Conservation (phyloP, 1,140 invertebrate genomes). For the Apis mellifera region DNA sequence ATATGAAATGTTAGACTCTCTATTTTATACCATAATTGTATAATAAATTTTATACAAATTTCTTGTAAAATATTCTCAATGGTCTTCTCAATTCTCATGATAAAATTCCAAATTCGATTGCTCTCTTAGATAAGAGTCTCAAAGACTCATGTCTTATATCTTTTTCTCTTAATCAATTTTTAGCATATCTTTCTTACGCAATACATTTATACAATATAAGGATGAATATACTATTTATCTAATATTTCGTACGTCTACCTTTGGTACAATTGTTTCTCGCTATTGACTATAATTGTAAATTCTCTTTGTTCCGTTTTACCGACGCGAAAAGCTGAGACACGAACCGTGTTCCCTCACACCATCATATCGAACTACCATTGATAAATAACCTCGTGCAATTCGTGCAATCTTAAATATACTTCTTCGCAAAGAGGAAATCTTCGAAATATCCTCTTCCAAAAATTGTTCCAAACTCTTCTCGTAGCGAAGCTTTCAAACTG, state of each 20-base stretch:
- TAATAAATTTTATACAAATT: neutral
- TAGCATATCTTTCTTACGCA: constrained; percentile 5
- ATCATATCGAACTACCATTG: neutral
- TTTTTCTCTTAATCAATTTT: neutral
- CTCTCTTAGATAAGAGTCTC: neutral
- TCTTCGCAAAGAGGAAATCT: neutral
- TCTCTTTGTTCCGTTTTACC: constrained; percentile 63
- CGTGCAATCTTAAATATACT: neutral
- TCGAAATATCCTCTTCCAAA: no score
- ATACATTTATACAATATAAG: constrained; percentile 53
- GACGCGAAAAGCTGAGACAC: constrained; percentile 17
- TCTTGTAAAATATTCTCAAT: neutral
- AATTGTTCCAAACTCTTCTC: neutral
- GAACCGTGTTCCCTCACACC: neutral
- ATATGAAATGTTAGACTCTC: constrained; percentile 16
- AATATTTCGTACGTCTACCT: constrained; percentile 69
- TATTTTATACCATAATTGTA: neutral
- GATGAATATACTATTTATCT: constrained; percentile 52
- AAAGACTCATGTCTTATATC: neutral
- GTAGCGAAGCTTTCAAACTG: no score
- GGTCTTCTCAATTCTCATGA: neutral
- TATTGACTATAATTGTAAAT: constrained; percentile 70
- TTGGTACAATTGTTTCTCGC: constrained; percentile 73
- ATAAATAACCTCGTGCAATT: constrained; percentile 22
- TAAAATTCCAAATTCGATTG: neutral